phyloP scores from a whole-genome alignment of 2,888 invertebrate species.

The Philopedon plagiatum region DNA sequence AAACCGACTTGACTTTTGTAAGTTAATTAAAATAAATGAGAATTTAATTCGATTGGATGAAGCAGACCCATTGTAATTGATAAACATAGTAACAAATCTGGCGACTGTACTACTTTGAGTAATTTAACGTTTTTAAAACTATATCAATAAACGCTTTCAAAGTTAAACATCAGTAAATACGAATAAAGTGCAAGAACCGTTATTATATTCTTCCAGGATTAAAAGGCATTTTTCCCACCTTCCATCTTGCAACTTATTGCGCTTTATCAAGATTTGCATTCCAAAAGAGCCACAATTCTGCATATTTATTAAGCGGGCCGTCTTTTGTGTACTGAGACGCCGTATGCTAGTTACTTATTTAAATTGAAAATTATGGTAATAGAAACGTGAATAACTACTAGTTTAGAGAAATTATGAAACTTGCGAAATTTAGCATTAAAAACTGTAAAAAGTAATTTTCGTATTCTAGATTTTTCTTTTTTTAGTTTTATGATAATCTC shows the following conservation, averaged over 20 bases:
- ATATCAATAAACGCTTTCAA: conserved; percentile 2
- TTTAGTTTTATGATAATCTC: too few relatives aligned
- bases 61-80: too few relatives aligned
- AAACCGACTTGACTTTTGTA: too few relatives aligned
- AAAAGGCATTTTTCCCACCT: conserved; percentile 34
- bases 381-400: conserved; percentile 28
- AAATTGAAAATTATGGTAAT: conserved; percentile 37
- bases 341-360: conserved; percentile 34
- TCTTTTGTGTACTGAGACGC: conserved; percentile 17
- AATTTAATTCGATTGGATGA: too few relatives aligned
- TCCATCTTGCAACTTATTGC: conserved; percentile 31
- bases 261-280: conserved; percentile 42
- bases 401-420: conserved; percentile 26
- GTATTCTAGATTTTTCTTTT: too few relatives aligned
- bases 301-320: conserved; percentile 37
- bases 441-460: not conserved
- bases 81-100: too few relatives aligned
- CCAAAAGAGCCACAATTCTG: conserved; percentile 19
- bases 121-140: too few relatives aligned
- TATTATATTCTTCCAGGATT: conserved; percentile 7
- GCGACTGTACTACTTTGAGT: too few relatives aligned
- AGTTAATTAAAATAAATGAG: too few relatives aligned
- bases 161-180: not conserved
- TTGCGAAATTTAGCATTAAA: conserved; percentile 1
- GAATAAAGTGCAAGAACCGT: conserved; percentile 11